phyloP scores from a whole-genome alignment of 2,888 invertebrate species.

The Troides oblongomaculatus region DNA sequence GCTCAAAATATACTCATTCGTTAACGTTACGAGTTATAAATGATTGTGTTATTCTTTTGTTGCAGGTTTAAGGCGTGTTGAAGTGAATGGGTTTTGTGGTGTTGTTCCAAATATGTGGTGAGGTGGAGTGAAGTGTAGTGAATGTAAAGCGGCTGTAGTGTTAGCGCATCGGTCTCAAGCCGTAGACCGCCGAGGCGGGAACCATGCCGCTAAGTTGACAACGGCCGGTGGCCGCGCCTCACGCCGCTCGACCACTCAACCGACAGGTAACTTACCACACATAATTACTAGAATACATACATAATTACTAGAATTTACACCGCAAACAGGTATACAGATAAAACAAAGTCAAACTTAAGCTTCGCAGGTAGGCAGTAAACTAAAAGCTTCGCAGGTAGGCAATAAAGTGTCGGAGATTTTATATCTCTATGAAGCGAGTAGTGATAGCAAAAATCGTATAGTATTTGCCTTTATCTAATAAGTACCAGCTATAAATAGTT shows the following conservation, averaged over 20 bases:
- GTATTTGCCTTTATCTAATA: too few relatives aligned
- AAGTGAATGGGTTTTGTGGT: constrained; percentile 42
- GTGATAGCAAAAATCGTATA: too few relatives aligned
- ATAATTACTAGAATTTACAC: too few relatives aligned
- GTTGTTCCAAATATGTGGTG: constrained; percentile 42
- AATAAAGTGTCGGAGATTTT: too few relatives aligned
- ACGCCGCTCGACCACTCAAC: constrained; percentile 65
- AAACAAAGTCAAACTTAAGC: too few relatives aligned
- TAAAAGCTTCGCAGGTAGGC: too few relatives aligned
- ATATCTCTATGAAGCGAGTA: too few relatives aligned
- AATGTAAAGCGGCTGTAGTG: constrained; percentile 37
- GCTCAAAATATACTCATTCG: not conserved
- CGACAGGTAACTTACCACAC: constrained; percentile 52
- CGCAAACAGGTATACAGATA: too few relatives aligned
- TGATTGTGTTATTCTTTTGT: constrained; percentile 38
- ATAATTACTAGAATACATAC: too few relatives aligned
- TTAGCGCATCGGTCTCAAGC: constrained; percentile 35
- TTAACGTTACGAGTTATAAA: not conserved
- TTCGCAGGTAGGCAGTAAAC: too few relatives aligned
- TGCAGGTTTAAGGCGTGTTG: constrained; percentile 64
- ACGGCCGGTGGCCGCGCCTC: constrained; percentile 72
- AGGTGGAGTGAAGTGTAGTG: constrained; percentile 45
- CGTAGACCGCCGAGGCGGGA: constrained; percentile 45
- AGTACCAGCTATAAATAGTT: too few relatives aligned
- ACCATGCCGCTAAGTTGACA: constrained; percentile 74